These are phyloP conservation scores for Spisula solida DNA, from an alignment of 2,888 invertebrate species.

Conservation along the genomic window DNA sequence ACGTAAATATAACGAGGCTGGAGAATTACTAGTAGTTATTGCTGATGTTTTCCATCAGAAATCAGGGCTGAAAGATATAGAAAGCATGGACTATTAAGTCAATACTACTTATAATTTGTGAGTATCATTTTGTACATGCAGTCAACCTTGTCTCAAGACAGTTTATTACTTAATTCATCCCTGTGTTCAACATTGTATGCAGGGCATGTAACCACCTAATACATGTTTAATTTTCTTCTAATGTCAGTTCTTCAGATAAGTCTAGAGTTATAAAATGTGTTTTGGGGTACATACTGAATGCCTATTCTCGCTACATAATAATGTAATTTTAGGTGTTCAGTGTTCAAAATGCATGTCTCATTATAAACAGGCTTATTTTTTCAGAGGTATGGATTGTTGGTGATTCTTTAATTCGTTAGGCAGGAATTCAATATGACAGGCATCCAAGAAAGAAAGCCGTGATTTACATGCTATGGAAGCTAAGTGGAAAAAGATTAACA, in stretches of 20 bases:
- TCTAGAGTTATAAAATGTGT: no score
- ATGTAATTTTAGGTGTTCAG: background rate
- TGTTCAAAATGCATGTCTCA: background rate
- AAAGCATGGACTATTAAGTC: constrained; percentile 81
- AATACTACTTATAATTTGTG: constrained; percentile 65
- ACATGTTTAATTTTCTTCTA: no score
- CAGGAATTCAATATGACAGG: constrained; percentile 16
- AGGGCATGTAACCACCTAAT: no score
- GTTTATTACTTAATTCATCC: no score
- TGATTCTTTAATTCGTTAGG: constrained; percentile 46
- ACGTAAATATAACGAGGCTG: constrained; percentile 71
- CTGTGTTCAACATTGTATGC: no score
- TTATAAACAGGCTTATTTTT: background rate
- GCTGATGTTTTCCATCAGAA: constrained; percentile 84
- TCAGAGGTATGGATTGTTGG: constrained; percentile 56
- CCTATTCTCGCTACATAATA: constrained; percentile 42
- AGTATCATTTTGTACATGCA: background rate
- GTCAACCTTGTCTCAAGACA: no score
- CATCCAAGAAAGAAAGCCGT: background rate
- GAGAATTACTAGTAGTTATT: constrained; percentile 85
- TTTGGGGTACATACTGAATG: background rate
- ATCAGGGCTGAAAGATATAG: constrained; percentile 74
- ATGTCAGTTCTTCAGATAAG: no score
- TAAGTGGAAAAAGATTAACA: no score
- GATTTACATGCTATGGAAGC: background rate